A percentile compares a stretch with the other conserved stretches of the same genome.
phyloP scores from a whole-genome alignment of 2,888 invertebrate species.

The Meganola albula region DNA sequence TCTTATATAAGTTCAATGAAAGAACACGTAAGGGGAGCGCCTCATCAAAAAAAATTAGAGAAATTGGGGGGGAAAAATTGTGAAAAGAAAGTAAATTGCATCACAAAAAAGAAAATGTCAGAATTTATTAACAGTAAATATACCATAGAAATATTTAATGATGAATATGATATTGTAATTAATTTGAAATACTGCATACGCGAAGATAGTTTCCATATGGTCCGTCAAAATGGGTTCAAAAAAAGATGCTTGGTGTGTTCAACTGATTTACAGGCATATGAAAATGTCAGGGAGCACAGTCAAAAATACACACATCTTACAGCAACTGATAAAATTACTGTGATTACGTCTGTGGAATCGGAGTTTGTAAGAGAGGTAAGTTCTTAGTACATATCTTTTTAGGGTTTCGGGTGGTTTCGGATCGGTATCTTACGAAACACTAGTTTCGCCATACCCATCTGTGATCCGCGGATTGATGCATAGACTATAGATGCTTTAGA shows the following conservation, averaged over 20 bases:
- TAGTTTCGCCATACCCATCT: too few relatives aligned
- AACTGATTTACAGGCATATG: not conserved
- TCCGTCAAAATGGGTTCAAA: constrained; percentile 12
- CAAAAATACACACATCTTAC: not conserved
- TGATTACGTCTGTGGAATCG: constrained; percentile 10
- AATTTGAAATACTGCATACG: constrained; percentile 32
- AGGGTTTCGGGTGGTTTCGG: too few relatives aligned
- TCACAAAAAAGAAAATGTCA: not conserved
- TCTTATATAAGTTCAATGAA: constrained; percentile 9
- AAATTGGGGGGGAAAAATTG: too few relatives aligned
- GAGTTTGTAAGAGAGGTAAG: constrained; percentile 27
- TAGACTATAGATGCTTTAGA: too few relatives aligned
- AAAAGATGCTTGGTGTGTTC: constrained; percentile 24
- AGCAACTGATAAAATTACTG: not conserved
- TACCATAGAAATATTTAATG: not conserved
- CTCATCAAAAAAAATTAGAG: constrained; percentile 24
- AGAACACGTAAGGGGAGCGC: constrained; percentile 24
- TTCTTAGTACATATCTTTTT: too few relatives aligned
- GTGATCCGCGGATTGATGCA: too few relatives aligned
- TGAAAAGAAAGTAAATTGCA: too few relatives aligned
- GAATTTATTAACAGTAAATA: constrained; percentile 7
- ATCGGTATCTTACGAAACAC: too few relatives aligned
- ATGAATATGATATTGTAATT: constrained; percentile 16
- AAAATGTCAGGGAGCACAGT: not conserved
- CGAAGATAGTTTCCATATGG: constrained; percentile 19